Evolutionary conservation across 1,140 invertebrate species (phyloP).

Genomic region (Bombyx mori): DNA sequence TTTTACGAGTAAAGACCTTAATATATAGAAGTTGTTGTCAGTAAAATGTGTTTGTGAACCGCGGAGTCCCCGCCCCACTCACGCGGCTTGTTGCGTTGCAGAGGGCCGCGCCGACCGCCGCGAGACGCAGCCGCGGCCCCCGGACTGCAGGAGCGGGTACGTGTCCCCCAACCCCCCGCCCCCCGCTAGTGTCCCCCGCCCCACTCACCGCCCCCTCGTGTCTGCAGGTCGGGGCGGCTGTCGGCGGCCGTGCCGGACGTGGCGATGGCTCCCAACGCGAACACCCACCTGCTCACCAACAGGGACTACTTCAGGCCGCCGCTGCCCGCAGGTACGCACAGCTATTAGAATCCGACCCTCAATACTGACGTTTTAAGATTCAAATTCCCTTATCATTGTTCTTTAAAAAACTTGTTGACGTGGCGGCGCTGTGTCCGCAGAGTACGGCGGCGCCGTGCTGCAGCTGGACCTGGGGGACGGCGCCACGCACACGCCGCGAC

Average conservation of each 20-base stretch:
- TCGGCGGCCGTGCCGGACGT: slow-evolving; percentile 53
- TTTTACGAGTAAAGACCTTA: too few species aligned
- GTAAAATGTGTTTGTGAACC: too few species aligned
- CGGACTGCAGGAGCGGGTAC: too few species aligned
- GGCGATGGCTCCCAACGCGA: slow-evolving; percentile 57
- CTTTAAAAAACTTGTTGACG: background rate
- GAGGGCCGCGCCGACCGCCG: too few species aligned
- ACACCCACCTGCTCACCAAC: slow-evolving; percentile 49
- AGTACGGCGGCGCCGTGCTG: slow-evolving; percentile 56
- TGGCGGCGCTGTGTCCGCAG: slow-evolving; percentile 15
- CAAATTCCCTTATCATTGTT: background rate
- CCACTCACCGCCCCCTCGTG: too few species aligned
- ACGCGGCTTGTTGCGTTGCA: too few species aligned
- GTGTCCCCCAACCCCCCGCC: too few species aligned
- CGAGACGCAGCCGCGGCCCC: too few species aligned
- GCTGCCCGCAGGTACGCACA: slow-evolving; percentile 14
- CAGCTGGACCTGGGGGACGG: slow-evolving; percentile 86
- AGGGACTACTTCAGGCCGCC: slow-evolving; percentile 33
- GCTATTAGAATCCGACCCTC: background rate
- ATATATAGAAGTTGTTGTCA: too few species aligned
- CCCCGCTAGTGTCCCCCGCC: too few species aligned
- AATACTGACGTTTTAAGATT: too few species aligned
- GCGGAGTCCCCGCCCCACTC: too few species aligned
- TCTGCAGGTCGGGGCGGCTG: slow-evolving; percentile 15
- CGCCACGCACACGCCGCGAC: slow-evolving; percentile 72